Evolutionary conservation across 2,888 invertebrate species (phyloP), one percentile per base, ranked within the genome.

Genomic region (Eupithecia abbreviata): DNA sequence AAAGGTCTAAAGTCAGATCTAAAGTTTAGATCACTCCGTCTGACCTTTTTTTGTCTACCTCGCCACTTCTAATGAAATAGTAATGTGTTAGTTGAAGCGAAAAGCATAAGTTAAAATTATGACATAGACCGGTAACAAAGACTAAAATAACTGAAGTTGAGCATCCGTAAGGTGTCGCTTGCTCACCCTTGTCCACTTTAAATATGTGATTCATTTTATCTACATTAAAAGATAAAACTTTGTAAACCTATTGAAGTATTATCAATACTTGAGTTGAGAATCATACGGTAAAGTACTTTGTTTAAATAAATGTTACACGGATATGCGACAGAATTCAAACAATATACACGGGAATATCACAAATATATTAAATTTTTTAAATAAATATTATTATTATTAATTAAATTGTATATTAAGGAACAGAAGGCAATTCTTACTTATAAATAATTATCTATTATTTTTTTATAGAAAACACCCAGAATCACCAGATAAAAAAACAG

Each of bases 101-200:
- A 55, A 6, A 55, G 1, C 5, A 2, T n/a, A 5, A n/a, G 6
- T 5, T 15, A 4, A 2, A 15, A 51, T 51, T 51, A 51, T 51
- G 6, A 51, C 51, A 15, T n/a, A n/a, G 15, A 6, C 4, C 13
- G 13, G 47, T 15, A 5, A 5, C 2, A 4, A 15, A 15, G 15
- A 15, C 15, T 51, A 15, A 15, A 51, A 49, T 49, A 49, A 49
- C 3, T 18, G 30, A 62, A 30, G 18, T 9, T 30, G 18, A 18
- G 18, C 55, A 7, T 7, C 18, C 10, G 10, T 6, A 3, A 18
- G 10, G 18, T 12, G 18, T 30, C 7, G 62, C 18, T 30, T 62
- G 30, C 62, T 62, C 62, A 62, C 62, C 10, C 62, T 62, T 62
- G 30, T 62, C 62, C 62, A 58, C 30, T 62, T 18, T 30, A 62